Evolutionary conservation across 2,888 invertebrate species (phyloP).

Genomic region (Trissolcus japonicus): DNA sequence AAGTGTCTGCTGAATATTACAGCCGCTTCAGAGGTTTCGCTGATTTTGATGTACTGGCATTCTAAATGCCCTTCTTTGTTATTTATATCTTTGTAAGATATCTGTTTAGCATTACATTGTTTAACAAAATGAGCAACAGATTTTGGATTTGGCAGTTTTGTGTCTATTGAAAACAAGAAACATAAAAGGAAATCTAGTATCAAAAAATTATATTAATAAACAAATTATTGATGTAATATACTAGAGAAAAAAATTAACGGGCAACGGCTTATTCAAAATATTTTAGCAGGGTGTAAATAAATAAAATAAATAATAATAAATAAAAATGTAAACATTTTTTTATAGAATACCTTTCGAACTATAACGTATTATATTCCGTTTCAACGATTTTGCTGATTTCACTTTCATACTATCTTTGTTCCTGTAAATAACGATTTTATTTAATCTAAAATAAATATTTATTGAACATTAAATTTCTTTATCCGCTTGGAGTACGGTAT

Average conservation of each 20-base stretch:
- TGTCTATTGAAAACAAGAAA: background rate
- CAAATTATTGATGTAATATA: too few relatives aligned
- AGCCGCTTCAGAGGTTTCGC: background rate
- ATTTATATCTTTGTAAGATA: background rate
- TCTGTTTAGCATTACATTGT: background rate
- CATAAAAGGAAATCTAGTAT: too few relatives aligned
- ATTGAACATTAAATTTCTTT: too few relatives aligned
- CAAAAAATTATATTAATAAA: too few relatives aligned
- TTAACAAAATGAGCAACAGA: background rate
- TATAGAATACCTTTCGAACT: background rate
- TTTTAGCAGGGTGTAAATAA: too few relatives aligned
- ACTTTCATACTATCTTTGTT: background rate
- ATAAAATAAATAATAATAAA: background rate
- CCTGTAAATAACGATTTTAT: background rate
- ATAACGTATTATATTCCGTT: background rate
- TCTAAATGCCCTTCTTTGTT: background rate
- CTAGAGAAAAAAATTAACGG: too few relatives aligned
- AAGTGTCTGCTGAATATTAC: background rate
- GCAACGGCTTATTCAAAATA: too few relatives aligned
- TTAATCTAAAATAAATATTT: too few relatives aligned
- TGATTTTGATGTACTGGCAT: background rate
- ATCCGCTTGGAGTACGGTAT: too few relatives aligned
- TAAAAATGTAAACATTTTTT: background rate
- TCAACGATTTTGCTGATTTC: background rate
- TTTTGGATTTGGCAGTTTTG: background rate